Evolutionary conservation across 92 coral and sea anemone genomes (phyloP), one percentile per base, ranked within the genome.

Genomic region (Parazoanthus atlanticus): DNA sequence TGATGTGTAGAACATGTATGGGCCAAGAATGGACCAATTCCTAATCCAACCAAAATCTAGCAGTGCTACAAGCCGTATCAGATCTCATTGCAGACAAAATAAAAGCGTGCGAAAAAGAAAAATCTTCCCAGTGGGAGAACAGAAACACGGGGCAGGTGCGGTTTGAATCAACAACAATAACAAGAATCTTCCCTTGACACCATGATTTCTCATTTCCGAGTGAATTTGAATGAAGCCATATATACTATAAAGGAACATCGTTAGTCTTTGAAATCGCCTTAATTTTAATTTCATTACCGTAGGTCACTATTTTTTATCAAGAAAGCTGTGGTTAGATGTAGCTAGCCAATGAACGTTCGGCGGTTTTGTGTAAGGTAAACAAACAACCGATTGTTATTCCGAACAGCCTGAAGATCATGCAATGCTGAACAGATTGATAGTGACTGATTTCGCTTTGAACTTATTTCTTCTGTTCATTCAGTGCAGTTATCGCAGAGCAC

Each of bases 121-220:
- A 36, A 75, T 75, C 16, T 33, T 8, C 79, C 26, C 79, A 74
- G 79, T 74, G 79, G 28, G 79, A 74, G 79, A 74, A 34, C 43
- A 74, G 23, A 4, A 8, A 36, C 5, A 75, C 5, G 79, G 21
- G 28, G n/a, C 79, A 36, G 79, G 69, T 61, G 69, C 77, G 33
- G 16, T 23, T 75, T 34, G 43, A 36, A 25, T 19, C 26, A 5
- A 75, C 13, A 75, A 17, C 26, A 19, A 75, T 29, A 67, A 6
- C 36, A 23, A 73, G 58, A 73, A 9, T 75, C 3, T 74, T 33
- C 79, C 52, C 49, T 34, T 17, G 40, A 36, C 31, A 21, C 43
- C 31, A 25, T 33, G 28, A 36, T 34, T 75, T 75, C 49, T 32
- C 3, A 75, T 43, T 19, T 36, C 79, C 15, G 43, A 75, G n/a